A percentile compares a stretch with the other conserved stretches of the same genome.
These are phyloP conservation scores for Koerneria pararmatus DNA, from an alignment of 2,888 invertebrate species.

Conservation along the genomic window DNA sequence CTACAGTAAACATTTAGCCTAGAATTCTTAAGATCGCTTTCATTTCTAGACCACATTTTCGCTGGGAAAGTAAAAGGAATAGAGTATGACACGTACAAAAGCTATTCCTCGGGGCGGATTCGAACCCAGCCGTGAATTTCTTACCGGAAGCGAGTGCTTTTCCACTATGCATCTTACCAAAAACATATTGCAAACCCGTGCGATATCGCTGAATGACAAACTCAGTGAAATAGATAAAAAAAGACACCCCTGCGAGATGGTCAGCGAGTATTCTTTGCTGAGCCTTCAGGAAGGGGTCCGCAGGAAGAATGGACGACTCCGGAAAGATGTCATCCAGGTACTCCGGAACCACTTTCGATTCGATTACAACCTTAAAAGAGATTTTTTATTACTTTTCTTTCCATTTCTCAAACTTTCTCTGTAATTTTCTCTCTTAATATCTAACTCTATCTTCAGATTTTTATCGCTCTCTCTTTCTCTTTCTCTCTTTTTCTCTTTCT, in stretches of 20 bases:
- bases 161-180: neutral
- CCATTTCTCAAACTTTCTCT: too few species aligned
- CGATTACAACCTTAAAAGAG: constrained; percentile 68
- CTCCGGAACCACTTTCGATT: constrained; percentile 75
- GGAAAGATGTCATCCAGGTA: constrained; percentile 79
- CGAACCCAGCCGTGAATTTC: neutral
- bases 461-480: neutral
- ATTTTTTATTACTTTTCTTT: too few species aligned
- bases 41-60: too few species aligned
- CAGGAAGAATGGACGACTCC: constrained; percentile 68
- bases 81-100: too few species aligned
- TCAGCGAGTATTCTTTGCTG: constrained; percentile 73
- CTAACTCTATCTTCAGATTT: neutral
- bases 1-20: too few species aligned
- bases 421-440: neutral
- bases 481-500: neutral
- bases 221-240: neutral
- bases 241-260: constrained; percentile 62
- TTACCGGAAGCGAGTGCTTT: neutral
- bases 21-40: too few species aligned
- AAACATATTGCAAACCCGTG: neutral
- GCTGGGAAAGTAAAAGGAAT: too few species aligned
- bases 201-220: neutral
- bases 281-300: constrained; percentile 70
- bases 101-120: too few species aligned